phyloP scores from a whole-genome alignment of 2,797 vertebrate genomes.

The Urocyon cinereoargenteus region DNA sequence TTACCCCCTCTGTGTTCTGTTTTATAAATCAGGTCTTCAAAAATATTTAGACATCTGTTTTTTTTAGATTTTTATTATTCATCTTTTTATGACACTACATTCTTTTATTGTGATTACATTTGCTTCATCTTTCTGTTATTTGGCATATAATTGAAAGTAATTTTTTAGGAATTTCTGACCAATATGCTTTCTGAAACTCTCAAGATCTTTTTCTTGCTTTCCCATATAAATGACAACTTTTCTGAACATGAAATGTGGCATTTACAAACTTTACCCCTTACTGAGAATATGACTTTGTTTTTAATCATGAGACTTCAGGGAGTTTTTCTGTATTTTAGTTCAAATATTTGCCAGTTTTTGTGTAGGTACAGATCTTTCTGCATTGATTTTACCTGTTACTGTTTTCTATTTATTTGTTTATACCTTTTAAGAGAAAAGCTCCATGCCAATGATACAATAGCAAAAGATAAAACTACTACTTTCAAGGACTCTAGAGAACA shows the following conservation, averaged over 20 bases:
- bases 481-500: not conserved
- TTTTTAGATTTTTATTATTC: not conserved
- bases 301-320: not conserved
- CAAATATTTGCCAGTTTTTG: not conserved
- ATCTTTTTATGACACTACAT: not conserved
- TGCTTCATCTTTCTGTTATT: conserved; percentile 5
- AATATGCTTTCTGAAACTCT: not conserved
- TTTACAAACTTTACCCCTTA: not conserved
- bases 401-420: not conserved
- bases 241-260: conserved; percentile 1
- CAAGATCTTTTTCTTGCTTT: not conserved
- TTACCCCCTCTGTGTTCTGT: not conserved
- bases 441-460: not conserved
- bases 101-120: not conserved
- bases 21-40: not conserved
- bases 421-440: not conserved
- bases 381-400: not conserved
- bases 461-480: not conserved
- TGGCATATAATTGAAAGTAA: not conserved
- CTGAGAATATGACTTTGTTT: conserved; percentile 5
- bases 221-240: not conserved
- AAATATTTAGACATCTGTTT: not conserved
- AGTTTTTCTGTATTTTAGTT: not conserved
- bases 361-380: not conserved
- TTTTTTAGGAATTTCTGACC: conserved; percentile 35